Base-by-base conservation (phyloP, 2,797 vertebrate genomes). In the Harpagifer antarcticus region DNA sequence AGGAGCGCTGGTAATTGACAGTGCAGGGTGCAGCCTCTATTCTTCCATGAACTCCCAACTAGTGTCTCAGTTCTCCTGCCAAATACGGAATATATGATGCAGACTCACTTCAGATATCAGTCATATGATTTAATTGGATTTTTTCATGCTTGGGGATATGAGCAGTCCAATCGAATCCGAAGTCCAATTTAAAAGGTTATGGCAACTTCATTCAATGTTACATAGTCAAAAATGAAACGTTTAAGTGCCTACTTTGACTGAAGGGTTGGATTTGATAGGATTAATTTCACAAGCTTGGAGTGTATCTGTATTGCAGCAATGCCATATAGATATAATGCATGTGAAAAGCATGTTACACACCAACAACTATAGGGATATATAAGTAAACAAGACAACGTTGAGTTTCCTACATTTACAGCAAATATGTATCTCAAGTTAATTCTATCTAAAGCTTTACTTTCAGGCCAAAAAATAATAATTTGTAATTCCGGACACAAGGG, bases 1-100 rank as follows among this genome's bases (percentile, higher is more conserved):
- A 45, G 68, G 63, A 65, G 59, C 1, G 16, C 54, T 23, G 40
- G 69, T 84, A 77, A 87, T 78, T 84, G 85, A 82, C 80, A 68
- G 71, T 71, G 43, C 37, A 68, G 42, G 55, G 65, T 60, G 71
- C 71, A 67, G 68, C 56, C 65, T 56, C 44, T 60, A 71, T 72
- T 47, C 40, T 53, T 72, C 58, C 69, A 52, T 76, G 44, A 79
- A 74, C 54, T 50, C 47, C 40, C 12, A 55, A 59, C 67, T 53
- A 58, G 53, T 15, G 13, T 17, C 11, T 72, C 53, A 8, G 10
- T 2, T 1, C 19, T 15, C 37, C 55, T 79, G 72, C 55, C 4
- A 3, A 68, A 43, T 10, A 44, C 49, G 37, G 49, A 33, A 40
- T 47, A 27, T n/a, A 40, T 19, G 37, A 68, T 16, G 2, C 59